Base-by-base conservation (phyloP, 2,888 invertebrate genomes). In the Chironomus riparius region DNA sequence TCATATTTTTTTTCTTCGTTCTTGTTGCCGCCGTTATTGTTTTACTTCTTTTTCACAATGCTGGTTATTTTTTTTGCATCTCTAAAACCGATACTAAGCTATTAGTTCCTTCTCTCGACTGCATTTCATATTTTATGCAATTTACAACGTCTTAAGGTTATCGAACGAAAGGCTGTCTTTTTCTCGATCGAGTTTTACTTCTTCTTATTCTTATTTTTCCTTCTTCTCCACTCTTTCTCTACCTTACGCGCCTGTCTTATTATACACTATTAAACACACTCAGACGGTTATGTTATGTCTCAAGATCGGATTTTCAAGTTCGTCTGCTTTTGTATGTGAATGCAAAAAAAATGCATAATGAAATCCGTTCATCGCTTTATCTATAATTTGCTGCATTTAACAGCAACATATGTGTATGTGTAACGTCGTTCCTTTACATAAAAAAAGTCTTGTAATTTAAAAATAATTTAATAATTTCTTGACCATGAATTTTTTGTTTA, bases 61-160 rank as follows among this genome's bases (percentile, higher is more conserved):
- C 38, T 38, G 38, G 38, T 38, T 38, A 28, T 5, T 56, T 56
- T n/a, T 56, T 56, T 15, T 18, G 2, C 56, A 56, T 56, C 56
- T 15, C 15, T 56, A 56, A 50, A 56, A 56, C 56, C 18, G 56
- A 56, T 56, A 18, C 56, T 56, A 7, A 18, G 56, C 56, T 18
- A 56, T 56, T 56, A 56, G 56, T 56, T 56, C 18, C 56, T 38
- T 38, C 4, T 38, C 56, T 56, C 56, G 56, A 56, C 56, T 65
- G 65, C 65, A 65, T 65, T 65, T 65, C 65, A 65, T 65, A 65
- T 65, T 65, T 65, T 65, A 65, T 71, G 71, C 72, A 73, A 73
- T 73, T 73, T 73, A 73, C 72, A 73, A 73, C 62, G 24, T 73
- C 72, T 73, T 73, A 73, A 73, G 72, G 72, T 73, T 73, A 73